Percentiles rank a stretch among this genome's conserved stretches.
phyloP scores from a whole-genome alignment of 2,797 vertebrate species.

The Eulemur coronatus region DNA sequence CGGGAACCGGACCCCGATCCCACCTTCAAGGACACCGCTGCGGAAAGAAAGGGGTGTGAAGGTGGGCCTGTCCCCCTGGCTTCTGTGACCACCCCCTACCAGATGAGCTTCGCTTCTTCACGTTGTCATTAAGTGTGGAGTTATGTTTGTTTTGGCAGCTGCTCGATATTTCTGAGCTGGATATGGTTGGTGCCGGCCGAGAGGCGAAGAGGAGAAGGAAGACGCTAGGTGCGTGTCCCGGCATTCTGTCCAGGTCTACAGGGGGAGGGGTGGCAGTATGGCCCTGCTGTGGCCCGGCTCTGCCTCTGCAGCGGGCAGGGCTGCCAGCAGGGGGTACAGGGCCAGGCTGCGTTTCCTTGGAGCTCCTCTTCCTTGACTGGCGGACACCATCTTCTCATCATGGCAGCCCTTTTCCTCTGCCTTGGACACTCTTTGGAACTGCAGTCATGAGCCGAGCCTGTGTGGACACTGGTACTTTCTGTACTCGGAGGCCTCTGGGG shows the following conservation, averaged over 20 bases:
- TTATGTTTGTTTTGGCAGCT: conserved; percentile 85
- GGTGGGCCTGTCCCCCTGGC: conserved; percentile 81
- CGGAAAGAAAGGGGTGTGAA: conserved; percentile 98
- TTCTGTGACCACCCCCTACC: neutral
- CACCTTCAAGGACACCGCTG: conserved; percentile 93
- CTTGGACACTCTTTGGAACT: neutral
- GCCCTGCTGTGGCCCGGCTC: neutral
- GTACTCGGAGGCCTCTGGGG: fast-evolving
- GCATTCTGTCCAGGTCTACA: neutral
- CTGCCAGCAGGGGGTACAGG: neutral
- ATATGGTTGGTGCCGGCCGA: conserved; percentile 94
- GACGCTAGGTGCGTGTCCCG: conserved; percentile 90
- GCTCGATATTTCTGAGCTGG: conserved; percentile 94
- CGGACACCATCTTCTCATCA: fast-evolving
- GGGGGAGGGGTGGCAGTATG: neutral
- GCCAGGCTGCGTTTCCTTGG: fast-evolving
- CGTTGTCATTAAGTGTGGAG: fast-evolving
- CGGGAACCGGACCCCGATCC: conserved; percentile 94
- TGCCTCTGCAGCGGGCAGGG: neutral
- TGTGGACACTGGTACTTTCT: neutral
- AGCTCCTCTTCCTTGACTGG: neutral
- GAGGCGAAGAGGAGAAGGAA: conserved; percentile 98
- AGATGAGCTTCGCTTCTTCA: fast-evolving
- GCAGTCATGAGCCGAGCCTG: neutral
- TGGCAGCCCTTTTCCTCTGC: fast-evolving